Evolutionary conservation across 2,113 vertebrate species (phyloP).

Genomic region (Lathamus discolor): DNA sequence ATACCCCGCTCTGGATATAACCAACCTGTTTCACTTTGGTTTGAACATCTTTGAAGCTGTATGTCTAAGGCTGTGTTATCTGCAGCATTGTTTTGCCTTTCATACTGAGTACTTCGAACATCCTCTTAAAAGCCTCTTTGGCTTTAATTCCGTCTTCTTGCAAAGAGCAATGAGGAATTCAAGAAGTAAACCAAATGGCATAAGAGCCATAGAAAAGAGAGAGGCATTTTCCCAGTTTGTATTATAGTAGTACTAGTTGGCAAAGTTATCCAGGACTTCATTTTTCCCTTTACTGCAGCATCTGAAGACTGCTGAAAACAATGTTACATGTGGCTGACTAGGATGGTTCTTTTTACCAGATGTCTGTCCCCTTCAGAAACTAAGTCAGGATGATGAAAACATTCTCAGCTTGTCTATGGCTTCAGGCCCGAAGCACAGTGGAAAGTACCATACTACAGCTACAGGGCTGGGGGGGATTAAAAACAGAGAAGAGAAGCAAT

Average conservation of each 20-base stretch:
- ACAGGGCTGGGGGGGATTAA: background rate
- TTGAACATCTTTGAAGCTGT: background rate
- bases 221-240: background rate
- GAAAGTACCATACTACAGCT: background rate
- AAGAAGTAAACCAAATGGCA: slow-evolving; percentile 22
- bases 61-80: background rate
- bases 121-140: background rate
- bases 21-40: background rate
- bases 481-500: background rate
- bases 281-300: background rate
- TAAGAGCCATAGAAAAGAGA: background rate
- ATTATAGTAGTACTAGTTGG: background rate
- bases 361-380: slow-evolving; percentile 10
- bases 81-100: background rate
- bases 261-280: background rate
- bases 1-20: background rate
- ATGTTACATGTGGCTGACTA: background rate
- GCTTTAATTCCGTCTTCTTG: background rate
- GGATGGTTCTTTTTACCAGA: background rate
- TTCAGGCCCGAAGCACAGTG: background rate
- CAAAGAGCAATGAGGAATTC: background rate
- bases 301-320: background rate
- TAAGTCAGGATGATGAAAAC: background rate
- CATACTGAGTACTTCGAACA: background rate
- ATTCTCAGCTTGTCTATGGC: background rate